phyloP scores from a whole-genome alignment of 1,140 invertebrate genomes.

The Tetramorium simillimum region DNA sequence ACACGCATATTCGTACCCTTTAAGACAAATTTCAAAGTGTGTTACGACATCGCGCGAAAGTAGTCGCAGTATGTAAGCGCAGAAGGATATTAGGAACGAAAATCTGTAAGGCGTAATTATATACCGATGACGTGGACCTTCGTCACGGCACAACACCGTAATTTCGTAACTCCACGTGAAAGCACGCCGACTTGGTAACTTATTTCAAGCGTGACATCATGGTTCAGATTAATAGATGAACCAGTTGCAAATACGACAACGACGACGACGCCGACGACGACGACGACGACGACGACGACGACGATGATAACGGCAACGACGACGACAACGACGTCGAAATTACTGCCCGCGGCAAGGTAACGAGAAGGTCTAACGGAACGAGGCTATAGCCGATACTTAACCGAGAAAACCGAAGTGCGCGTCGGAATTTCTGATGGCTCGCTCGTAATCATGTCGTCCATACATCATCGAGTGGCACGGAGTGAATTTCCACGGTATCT shows the following conservation, averaged over 20 bases:
- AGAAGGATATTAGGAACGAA: not conserved
- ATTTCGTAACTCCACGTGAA: conserved; percentile 77
- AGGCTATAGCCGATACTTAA: conserved; percentile 52
- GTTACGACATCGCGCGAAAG: not conserved
- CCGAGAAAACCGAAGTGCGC: conserved; percentile 45
- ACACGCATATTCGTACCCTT: not conserved
- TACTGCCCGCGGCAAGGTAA: conserved; percentile 80
- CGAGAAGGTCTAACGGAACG: conserved; percentile 57
- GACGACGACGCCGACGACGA: conserved; percentile 40
- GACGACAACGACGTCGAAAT: conserved; percentile 54
- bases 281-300: conserved; percentile 5
- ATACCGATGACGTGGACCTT: conserved; percentile 36
- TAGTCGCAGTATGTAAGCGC: not conserved
- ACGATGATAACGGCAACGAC: not conserved
- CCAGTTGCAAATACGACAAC: conserved; percentile 67
- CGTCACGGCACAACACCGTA: conserved; percentile 52
- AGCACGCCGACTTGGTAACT: conserved; percentile 71
- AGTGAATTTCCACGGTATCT: conserved; percentile 21
- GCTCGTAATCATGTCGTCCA: conserved; percentile 26
- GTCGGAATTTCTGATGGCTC: conserved; percentile 35
- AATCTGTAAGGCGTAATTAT: conserved; percentile 27
- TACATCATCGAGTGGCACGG: not conserved
- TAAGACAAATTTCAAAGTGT: not conserved
- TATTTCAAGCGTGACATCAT: conserved; percentile 80
- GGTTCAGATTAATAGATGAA: conserved; percentile 75